Evolutionary conservation across 2,888 invertebrate genomes (phyloP), one percentile per base, ranked within the genome.

Genomic region (Leptothorax acervorum): DNA sequence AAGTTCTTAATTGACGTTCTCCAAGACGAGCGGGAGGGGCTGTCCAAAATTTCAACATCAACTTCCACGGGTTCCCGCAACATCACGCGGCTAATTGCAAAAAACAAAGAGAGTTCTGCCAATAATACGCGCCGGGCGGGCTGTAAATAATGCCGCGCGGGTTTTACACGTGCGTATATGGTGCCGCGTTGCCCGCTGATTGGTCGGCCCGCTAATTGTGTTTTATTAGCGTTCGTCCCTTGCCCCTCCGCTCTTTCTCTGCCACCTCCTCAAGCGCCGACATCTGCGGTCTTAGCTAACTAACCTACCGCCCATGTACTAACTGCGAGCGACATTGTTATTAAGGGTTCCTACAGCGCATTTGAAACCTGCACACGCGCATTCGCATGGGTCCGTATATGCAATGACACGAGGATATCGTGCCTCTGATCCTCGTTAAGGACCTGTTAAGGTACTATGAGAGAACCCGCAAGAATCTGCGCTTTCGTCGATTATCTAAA

Each of bases 181-280:
- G 73, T 85, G 84, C 85, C 82, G 87, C 85, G 89, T 74, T 73
- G 83, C 87, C 65, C 89, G 91, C 92, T 93, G 94, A 94, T 94
- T 93, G 93, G 93, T 92, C 88, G 90, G 86, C 84, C 83, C 90
- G 92, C 93, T 94, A 94, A 94, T 94, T 94, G 94, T 94, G 93
- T 94, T 94, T 94, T 94, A 94, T 94, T 94, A 93, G 93, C 91
- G 89, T 89, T 91, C 88, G 87, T 90, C 87, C 68, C 85, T 84
- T 65, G 35, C 28, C 55, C 23, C 60, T 45, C 51, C 23, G 18
- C n/a, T 84, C 83, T 42, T 31, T 55, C 48, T 65, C 48, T 45
- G 23, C 35, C 73, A 39, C 39, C 42, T 1, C 45, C 53, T 82
- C 68, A 85, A 87, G 75, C 84, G 45, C 42, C 85, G 83, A 87